Evolutionary conservation across 2,797 vertebrate species (phyloP), one percentile per base, ranked within the genome.

Genomic region (Percopsis omiscomaycus): DNA sequence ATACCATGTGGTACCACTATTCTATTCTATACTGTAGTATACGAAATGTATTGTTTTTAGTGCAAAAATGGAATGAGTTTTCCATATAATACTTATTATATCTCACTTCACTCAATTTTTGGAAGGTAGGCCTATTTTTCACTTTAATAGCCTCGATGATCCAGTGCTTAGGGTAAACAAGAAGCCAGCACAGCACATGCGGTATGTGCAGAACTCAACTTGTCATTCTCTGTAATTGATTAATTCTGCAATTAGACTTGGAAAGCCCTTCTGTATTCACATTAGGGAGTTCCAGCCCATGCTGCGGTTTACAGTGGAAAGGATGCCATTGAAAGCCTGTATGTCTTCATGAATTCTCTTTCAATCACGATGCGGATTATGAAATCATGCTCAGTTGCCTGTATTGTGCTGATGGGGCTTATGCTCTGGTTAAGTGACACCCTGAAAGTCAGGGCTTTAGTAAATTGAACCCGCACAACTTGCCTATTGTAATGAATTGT

Each of bases 221-320:
- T 86, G 88, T 86, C 80, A 84, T 81, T 86, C 80, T 81, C 76
- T 74, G 67, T 86, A 88, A 91, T 89, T 89, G 85, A 90, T 90
- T 87, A 88, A 90, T 80, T 83, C 83, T 86, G 86, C 83, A 89
- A 89, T 91, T 87, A 89, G 77, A 76, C 77, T 75, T 61, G 68
- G 77, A 74, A 71, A 82, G 74, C 71, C 67, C 71, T 51, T 83
- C 79, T 69, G 83, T 74, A 74, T 82, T 82, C 72, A 69, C 85
- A 82, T 81, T 59, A 73, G 75, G 83, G 67, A 77, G 74, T 82
- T 82, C 74, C 32, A 63, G n/a, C 77, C 69, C 80, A 83, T 67
- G 79, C 83, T 85, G 22, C 22, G 83, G 57, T 73, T 72, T 73
- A 66, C 82, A 82, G 79, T 61, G 13, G 79, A 71, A 67, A 72